Percentiles rank a stretch among this genome's conserved stretches.
phyloP scores from a whole-genome alignment of 2,888 invertebrate genomes.

The Caenorhabditis virilis region DNA sequence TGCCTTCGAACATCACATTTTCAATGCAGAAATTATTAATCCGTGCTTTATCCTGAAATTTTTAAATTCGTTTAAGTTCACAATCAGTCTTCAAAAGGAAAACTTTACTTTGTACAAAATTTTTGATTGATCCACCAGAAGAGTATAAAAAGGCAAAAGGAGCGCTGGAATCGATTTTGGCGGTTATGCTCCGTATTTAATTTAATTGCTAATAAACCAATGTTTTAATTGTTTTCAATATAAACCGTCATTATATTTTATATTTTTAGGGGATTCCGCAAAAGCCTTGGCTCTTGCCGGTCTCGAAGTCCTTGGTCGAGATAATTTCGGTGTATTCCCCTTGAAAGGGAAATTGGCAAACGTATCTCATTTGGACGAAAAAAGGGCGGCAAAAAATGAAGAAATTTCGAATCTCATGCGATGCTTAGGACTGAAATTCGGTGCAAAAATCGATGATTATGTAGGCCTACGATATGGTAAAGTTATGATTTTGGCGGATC shows the following conservation, averaged over 20 bases:
- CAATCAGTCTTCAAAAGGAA: no score
- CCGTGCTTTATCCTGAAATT: no score
- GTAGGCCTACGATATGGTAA: slow-evolving; percentile 83
- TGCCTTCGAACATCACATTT: neutral
- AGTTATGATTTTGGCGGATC: slow-evolving; percentile 99
- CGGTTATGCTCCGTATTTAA: no score
- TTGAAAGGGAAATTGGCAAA: slow-evolving; percentile 53
- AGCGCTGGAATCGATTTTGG: no score
- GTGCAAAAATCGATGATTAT: neutral
- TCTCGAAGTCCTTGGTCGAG: slow-evolving; percentile 73
- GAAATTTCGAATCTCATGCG: slow-evolving; percentile 94
- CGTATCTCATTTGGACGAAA: slow-evolving; percentile 35
- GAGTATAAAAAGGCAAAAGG: no score
- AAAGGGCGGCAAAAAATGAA: slow-evolving; percentile 78
- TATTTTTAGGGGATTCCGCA: slow-evolving; percentile 86
- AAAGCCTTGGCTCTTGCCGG: slow-evolving; percentile 95
- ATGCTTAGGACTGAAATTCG: slow-evolving; percentile 47
- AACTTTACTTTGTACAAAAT: no score
- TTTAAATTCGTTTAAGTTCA: no score
- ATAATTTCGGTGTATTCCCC: slow-evolving; percentile 53
- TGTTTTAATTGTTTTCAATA: no score
- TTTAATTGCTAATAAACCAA: no score
- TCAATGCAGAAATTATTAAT: no score
- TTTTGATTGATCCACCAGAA: no score
- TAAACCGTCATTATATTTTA: no score